These are phyloP conservation scores for Tachina grossa DNA, from an alignment of 2,888 invertebrate genomes.

Conservation along the genomic window DNA sequence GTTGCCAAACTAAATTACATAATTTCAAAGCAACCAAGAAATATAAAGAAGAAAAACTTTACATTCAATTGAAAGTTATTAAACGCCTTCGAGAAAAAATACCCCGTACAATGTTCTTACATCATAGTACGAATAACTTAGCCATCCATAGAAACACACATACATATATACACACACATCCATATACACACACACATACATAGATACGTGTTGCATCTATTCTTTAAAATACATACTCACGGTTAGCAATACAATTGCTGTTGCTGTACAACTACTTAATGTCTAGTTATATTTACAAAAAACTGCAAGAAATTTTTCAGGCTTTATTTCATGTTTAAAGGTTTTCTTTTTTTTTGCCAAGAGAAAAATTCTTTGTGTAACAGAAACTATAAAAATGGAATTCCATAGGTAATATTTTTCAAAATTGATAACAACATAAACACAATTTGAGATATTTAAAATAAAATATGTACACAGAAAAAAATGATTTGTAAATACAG, in stretches of 20 bases:
- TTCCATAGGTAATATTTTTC: background rate
- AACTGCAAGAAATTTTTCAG: conserved; percentile 21
- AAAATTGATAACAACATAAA: background rate
- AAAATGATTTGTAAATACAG: too few relatives aligned
- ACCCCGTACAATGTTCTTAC: conserved; percentile 34
- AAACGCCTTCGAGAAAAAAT: background rate
- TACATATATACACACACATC: background rate
- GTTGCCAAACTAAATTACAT: too few relatives aligned
- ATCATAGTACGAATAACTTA: conserved; percentile 21
- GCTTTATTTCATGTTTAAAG: conserved; percentile 34
- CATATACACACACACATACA: background rate
- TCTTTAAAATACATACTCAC: conserved; percentile 19
- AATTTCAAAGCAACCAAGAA: too few relatives aligned
- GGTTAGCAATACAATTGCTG: conserved; percentile 56
- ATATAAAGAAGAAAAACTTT: too few relatives aligned
- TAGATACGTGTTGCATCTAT: background rate
- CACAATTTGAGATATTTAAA: background rate
- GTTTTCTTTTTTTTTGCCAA: background rate
- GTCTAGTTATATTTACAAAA: conserved; percentile 47
- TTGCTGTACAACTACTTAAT: conserved; percentile 37
- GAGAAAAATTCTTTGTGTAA: background rate
- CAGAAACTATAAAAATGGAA: background rate
- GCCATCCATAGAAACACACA: conserved; percentile 16
- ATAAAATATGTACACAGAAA: background rate
- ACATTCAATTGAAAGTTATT: too few relatives aligned